Evolutionary conservation across 2,888 invertebrate species (phyloP).

Genomic region (Agonum fuliginosum): DNA sequence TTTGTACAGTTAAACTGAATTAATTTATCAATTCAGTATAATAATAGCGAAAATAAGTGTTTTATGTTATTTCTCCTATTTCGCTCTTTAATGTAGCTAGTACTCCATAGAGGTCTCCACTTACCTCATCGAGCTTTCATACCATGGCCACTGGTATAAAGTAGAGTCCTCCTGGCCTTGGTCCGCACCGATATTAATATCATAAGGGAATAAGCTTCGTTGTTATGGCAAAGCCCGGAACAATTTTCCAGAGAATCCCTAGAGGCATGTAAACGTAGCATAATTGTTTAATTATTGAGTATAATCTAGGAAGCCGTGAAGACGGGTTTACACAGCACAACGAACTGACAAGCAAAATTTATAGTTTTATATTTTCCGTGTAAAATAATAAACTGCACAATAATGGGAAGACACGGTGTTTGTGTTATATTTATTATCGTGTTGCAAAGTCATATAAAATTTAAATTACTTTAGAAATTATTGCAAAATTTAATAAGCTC

Average conservation of each 20-base stretch:
- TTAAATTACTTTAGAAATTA: conserved; percentile 11
- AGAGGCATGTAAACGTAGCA: conserved; percentile 72
- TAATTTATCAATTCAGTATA: too few relatives aligned
- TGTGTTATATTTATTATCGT: conserved; percentile 27
- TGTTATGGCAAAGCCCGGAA: conserved; percentile 72
- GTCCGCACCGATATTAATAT: conserved; percentile 71
- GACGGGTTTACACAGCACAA: conserved; percentile 63
- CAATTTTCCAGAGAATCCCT: conserved; percentile 71
- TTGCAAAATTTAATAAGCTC: background rate
- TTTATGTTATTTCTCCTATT: too few relatives aligned
- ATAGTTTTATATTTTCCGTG: conserved; percentile 53
- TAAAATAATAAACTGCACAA: conserved; percentile 49
- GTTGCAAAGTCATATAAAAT: conserved; percentile 14
- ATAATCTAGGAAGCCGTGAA: conserved; percentile 70
- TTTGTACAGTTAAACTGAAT: too few relatives aligned
- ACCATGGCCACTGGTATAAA: conserved; percentile 37
- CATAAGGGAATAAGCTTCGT: conserved; percentile 73
- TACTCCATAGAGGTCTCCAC: conserved; percentile 7
- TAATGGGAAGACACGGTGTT: conserved; percentile 28
- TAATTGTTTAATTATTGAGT: conserved; percentile 74
- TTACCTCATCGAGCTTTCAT: background rate
- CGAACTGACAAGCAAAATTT: conserved; percentile 55
- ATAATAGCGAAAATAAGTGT: too few relatives aligned
- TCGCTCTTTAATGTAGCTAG: too few relatives aligned
- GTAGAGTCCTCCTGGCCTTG: conserved; percentile 36